phyloP scores from a whole-genome alignment of 2,113 vertebrate genomes.

The Nycticorax nycticorax region DNA sequence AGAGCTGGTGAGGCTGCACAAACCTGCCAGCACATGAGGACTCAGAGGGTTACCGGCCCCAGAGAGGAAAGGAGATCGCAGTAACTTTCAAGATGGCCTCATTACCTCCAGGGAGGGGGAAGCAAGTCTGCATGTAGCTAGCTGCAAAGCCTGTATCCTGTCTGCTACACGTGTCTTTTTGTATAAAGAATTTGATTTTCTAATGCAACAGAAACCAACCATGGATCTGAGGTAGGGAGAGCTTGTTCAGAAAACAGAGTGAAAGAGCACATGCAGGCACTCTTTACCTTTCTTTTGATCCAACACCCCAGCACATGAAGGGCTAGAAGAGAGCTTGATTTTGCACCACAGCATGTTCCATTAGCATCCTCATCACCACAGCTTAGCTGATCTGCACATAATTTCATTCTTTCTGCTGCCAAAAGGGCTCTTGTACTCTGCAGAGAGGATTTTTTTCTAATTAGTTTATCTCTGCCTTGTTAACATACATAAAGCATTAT shows the following conservation, averaged over 20 bases:
- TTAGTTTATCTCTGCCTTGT: not conserved
- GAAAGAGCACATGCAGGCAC: not conserved
- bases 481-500: not conserved
- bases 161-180: fast-evolving
- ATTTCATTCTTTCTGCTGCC: not conserved
- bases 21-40: fast-evolving
- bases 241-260: not conserved
- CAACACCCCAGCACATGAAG: fast-evolving
- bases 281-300: not conserved
- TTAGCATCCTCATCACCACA: fast-evolving
- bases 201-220: not conserved
- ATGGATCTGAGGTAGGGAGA: not conserved
- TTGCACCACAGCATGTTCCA: not conserved
- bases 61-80: not conserved
- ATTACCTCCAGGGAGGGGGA: not conserved
- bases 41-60: not conserved
- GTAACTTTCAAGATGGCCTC: not conserved
- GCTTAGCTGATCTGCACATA: not conserved
- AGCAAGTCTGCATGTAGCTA: not conserved
- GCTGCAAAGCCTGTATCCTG: not conserved
- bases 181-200: not conserved
- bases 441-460: not conserved
- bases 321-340: not conserved
- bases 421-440: not conserved
- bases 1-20: not conserved